A percentile compares a stretch with the other conserved stretches of the same genome.
Evolutionary conservation across 2,113 vertebrate genomes (phyloP).

Genomic region (Fregata magnificens): DNA sequence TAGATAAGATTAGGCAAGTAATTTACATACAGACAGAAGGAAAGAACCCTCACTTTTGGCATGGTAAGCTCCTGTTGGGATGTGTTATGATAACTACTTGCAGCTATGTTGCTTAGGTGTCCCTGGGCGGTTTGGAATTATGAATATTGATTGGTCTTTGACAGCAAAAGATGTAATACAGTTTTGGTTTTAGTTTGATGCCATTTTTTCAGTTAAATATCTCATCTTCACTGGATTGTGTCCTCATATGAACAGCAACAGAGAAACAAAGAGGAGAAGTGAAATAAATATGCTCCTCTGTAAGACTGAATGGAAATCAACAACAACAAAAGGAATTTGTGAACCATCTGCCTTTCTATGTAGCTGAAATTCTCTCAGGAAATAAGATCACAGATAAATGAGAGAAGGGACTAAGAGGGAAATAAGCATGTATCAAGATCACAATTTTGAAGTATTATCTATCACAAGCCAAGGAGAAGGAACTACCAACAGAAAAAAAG

Average conservation of each 20-base stretch:
- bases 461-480: not conserved
- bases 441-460: not conserved
- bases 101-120: not conserved
- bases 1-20: not conserved
- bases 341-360: not conserved
- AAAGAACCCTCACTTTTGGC: not conserved
- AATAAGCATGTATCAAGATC: not conserved
- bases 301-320: not conserved
- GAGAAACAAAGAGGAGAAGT: not conserved
- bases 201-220: not conserved
- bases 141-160: not conserved
- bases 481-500: not conserved
- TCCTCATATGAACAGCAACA: not conserved
- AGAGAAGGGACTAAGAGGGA: not conserved
- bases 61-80: not conserved
- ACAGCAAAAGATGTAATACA: not conserved
- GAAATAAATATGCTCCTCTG: not conserved
- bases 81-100: not conserved
- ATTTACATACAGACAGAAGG: not conserved
- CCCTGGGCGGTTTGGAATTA: not conserved
- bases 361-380: not conserved
- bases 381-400: not conserved
- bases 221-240: not conserved
- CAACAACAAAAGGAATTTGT: not conserved
- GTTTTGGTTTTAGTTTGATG: not conserved